Conservation (phyloP, 2,888 invertebrate genomes). For the Liopterus haemorrhoidalis region DNA sequence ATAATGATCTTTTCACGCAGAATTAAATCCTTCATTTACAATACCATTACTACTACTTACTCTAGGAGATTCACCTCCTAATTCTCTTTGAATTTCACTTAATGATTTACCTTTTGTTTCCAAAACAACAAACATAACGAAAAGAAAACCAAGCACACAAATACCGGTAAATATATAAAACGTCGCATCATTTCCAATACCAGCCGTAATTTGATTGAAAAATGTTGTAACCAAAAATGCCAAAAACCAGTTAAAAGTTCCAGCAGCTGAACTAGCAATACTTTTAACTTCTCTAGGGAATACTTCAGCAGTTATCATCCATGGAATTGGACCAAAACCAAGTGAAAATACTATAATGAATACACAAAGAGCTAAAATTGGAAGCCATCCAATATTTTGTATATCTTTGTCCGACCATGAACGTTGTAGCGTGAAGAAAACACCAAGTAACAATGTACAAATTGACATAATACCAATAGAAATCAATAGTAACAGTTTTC, state of each 20-base stretch:
- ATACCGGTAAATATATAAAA: slow-evolving; percentile 71
- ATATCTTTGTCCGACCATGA: slow-evolving; percentile 46
- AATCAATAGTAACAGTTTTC: slow-evolving; percentile 66
- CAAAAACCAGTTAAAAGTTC: slow-evolving; percentile 75
- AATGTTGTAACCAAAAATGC: slow-evolving; percentile 76
- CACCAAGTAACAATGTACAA: slow-evolving; percentile 62
- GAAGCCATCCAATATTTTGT: slow-evolving; percentile 62
- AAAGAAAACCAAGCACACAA: slow-evolving; percentile 59
- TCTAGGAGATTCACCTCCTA: slow-evolving; percentile 39
- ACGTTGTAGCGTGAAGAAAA: slow-evolving; percentile 57
- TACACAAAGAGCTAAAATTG: slow-evolving; percentile 64
- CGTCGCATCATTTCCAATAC: slow-evolving; percentile 57
- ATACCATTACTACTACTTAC: slow-evolving; percentile 7
- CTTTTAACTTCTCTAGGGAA: slow-evolving; percentile 75
- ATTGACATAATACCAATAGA: slow-evolving; percentile 68
- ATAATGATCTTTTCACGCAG: slow-evolving; percentile 2
- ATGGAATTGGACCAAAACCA: slow-evolving; percentile 83
- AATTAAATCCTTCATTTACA: slow-evolving; percentile 18
- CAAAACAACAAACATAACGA: slow-evolving; percentile 62
- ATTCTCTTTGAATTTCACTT: slow-evolving; percentile 57
- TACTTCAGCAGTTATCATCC: slow-evolving; percentile 79
- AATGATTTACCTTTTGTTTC: slow-evolving; percentile 66
- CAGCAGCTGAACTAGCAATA: slow-evolving; percentile 69
- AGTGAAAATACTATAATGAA: slow-evolving; percentile 77
- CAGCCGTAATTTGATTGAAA: slow-evolving; percentile 53